A percentile compares a stretch with the other conserved stretches of the same genome.
These are phyloP conservation scores for Gila robusta DNA, from an alignment of 2,797 vertebrate genomes.

Conservation along the genomic window DNA sequence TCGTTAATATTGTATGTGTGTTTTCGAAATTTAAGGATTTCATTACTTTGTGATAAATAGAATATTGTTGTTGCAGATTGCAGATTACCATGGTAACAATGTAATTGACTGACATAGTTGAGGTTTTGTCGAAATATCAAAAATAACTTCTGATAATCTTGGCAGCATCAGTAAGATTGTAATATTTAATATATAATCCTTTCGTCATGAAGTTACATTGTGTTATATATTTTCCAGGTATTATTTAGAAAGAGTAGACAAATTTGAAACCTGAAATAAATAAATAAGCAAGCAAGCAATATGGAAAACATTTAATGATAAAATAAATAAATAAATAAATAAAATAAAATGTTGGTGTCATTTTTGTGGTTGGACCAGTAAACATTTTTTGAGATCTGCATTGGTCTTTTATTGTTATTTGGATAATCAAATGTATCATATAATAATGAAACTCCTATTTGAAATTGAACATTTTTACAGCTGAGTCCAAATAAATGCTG, in stretches of 20 bases:
- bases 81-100: neutral
- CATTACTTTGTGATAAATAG: neutral
- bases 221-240: neutral
- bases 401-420: neutral
- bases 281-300: too few relatives aligned
- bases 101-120: neutral
- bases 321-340: neutral
- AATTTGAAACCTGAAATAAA: neutral
- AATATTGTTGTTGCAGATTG: neutral
- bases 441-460: neutral
- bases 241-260: too few relatives aligned
- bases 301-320: neutral
- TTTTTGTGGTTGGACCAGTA: neutral
- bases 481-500: constrained; percentile 5
- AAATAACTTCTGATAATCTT: neutral
- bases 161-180: neutral
- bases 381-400: neutral
- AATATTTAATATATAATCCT: neutral
- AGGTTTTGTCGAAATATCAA: neutral
- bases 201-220: neutral
- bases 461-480: neutral
- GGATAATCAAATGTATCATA: neutral
- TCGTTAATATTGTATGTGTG: neutral
- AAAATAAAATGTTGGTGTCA: neutral
- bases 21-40: neutral